Evolutionary conservation across 2,888 invertebrate species (phyloP).

Genomic region (Macrophya annulata): DNA sequence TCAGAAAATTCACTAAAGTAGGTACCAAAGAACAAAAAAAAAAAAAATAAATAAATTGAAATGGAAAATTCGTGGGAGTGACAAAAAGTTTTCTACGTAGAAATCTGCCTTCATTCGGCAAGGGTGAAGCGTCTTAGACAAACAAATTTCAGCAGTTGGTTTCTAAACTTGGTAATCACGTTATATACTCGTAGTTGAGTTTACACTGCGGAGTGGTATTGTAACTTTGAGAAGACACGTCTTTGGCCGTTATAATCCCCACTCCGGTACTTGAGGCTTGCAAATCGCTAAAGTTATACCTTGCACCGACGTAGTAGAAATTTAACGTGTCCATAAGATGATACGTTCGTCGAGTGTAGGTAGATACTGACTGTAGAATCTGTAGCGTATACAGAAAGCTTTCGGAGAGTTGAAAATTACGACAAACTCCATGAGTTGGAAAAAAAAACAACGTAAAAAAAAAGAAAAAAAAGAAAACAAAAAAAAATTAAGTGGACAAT

Average conservation of each 20-base stretch:
- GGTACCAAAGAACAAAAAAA: not conserved
- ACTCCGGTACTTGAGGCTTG: slow-evolving; percentile 26
- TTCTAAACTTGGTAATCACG: slow-evolving; percentile 39
- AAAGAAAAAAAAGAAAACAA: not conserved
- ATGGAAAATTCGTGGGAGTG: not conserved
- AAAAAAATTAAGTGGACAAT: slow-evolving; percentile 39
- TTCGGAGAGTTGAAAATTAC: slow-evolving; percentile 30
- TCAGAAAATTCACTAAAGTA: not conserved
- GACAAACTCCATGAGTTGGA: slow-evolving; percentile 16
- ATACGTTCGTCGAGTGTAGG: not conserved
- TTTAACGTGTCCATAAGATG: slow-evolving; percentile 23
- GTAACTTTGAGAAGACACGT: slow-evolving; percentile 43
- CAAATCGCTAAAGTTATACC: slow-evolving; percentile 44
- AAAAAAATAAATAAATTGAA: not conserved
- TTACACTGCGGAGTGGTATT: not conserved
- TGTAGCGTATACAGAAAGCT: slow-evolving; percentile 15
- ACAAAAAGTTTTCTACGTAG: not conserved
- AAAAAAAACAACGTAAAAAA: too few relatives aligned
- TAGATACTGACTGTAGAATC: slow-evolving; percentile 39
- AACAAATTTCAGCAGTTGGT: slow-evolving; percentile 25
- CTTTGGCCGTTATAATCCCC: slow-evolving; percentile 35
- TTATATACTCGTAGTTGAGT: slow-evolving; percentile 5
- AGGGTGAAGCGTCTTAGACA: slow-evolving; percentile 36
- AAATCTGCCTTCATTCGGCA: not conserved
- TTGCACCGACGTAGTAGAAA: slow-evolving; percentile 19